Percentiles rank a stretch among this genome's conserved stretches.
Evolutionary conservation across 2,888 invertebrate genomes (phyloP).

Genomic region (Ormyrus thymus): DNA sequence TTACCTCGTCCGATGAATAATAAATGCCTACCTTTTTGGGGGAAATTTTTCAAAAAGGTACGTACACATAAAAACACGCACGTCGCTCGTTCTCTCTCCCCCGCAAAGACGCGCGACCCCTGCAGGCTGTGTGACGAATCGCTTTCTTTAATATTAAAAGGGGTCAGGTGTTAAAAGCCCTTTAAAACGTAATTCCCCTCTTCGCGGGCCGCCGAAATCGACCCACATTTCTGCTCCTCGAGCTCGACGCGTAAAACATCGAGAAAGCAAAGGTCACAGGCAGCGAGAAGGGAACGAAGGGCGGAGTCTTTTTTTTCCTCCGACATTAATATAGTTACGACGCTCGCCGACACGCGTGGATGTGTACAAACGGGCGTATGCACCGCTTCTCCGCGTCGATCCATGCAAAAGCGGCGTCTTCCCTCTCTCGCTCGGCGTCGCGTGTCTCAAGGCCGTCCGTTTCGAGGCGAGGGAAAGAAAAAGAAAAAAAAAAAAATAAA

Average conservation of each 20-base stretch:
- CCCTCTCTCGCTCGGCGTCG: constrained; percentile 5
- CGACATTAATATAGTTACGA: not conserved
- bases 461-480: not conserved
- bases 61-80: not conserved
- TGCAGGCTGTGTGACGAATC: constrained; percentile 14
- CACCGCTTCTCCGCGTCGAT: not conserved
- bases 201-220: not conserved
- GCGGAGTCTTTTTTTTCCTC: not conserved
- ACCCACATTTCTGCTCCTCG: not conserved
- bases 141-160: constrained; percentile 25
- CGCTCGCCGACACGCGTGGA: not conserved
- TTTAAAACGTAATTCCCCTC: constrained; percentile 25
- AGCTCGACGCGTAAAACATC: not conserved
- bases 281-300: not conserved
- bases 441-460: constrained; percentile 40
- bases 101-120: not conserved
- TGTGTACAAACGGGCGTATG: not conserved
- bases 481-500: not conserved
- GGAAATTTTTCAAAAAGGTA: constrained; percentile 42
- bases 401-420: constrained; percentile 31
- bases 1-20: constrained; percentile 43
- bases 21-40: constrained; percentile 16
- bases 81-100: too few species aligned
- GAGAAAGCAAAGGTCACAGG: not conserved
- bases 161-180: constrained; percentile 28